Evolutionary conservation across 2,113 vertebrate species (phyloP), one percentile per base, ranked within the genome.

Genomic region (Perca schrenkii): DNA sequence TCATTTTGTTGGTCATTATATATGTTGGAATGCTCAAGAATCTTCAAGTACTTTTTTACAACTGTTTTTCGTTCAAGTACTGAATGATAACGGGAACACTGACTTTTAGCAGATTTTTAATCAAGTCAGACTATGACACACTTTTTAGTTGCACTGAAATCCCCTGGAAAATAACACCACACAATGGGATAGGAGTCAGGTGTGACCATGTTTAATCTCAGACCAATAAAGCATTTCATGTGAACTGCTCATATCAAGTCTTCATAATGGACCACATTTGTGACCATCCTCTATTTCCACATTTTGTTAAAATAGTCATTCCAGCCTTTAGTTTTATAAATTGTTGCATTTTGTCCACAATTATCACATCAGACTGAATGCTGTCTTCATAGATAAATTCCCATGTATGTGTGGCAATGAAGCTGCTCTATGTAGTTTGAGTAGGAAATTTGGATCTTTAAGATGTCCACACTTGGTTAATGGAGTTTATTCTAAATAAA

Each of bases 401-500:
- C 14, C 19, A 15, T 54, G 3, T 75, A 4, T 73, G 31, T 62
- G 28, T 72, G 50, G 80, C 47, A 34, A 57, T 70, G n/a, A 79
- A 63, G n/a, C 46, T 43, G 61, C 65, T 79, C 17, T 3, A 1
- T 28, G 53, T 86, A 43, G 65, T 78, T 77, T 49, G 19, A 80
- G 11, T 56, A n/a, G 21, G 22, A 74, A 2, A 56, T 64, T 43
- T 50, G 15, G 36, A 34, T 74, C 46, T 43, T 3, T 14, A 47
- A 78, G 43, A 56, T 57, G 19, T 82, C 36, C 34, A 36, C 43
- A 50, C 31, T n/a, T 86, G 54, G 68, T 25, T 64, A 19, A 75
- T 50, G 13, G 12, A 66, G 52, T 82, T 71, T 75, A 69, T 83
- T 79, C 43, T 56, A 10, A 87, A 75, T 85, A 85, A 74, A 79